Evolutionary conservation across 2,888 invertebrate genomes (phyloP).

Genomic region (Campoplex nolae): DNA sequence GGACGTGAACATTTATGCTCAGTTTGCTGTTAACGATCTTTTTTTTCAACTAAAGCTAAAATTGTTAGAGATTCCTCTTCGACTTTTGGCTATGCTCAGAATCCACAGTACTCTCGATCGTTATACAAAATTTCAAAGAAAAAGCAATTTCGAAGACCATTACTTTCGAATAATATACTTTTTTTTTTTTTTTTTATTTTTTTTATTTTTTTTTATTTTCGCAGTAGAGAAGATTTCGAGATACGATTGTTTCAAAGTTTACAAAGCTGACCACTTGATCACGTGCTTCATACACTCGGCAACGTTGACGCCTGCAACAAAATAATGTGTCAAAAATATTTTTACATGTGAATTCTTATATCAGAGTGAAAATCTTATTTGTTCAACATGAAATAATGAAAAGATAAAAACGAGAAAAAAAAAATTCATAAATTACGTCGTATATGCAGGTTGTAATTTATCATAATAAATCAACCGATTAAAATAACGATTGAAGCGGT

Average conservation of each 20-base stretch:
- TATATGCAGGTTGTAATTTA: constrained; percentile 13
- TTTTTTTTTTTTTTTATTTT: not conserved
- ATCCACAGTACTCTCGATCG: not conserved
- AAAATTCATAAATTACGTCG: constrained; percentile 2
- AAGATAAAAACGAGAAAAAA: not conserved
- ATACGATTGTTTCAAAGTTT: not conserved
- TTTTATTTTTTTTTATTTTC: not conserved
- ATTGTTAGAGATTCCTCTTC: not conserved
- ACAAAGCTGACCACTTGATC: not conserved
- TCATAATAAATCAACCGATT: constrained; percentile 5
- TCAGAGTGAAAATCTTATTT: constrained; percentile 4
- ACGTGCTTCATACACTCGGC: not conserved
- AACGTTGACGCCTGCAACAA: not conserved
- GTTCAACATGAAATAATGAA: not conserved
- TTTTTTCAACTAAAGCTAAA: not conserved
- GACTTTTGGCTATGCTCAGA: not conserved
- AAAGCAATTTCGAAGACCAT: not conserved
- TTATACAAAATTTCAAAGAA: not conserved
- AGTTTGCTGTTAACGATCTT: not conserved
- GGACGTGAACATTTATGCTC: not conserved
- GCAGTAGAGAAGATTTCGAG: not conserved
- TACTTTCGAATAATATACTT: not conserved
- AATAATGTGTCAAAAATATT: constrained; percentile 12
- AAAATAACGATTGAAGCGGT: not conserved
- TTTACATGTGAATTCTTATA: constrained; percentile 9